phyloP scores from a whole-genome alignment of 2,113 vertebrate genomes.

The Telmatochromis sp. region DNA sequence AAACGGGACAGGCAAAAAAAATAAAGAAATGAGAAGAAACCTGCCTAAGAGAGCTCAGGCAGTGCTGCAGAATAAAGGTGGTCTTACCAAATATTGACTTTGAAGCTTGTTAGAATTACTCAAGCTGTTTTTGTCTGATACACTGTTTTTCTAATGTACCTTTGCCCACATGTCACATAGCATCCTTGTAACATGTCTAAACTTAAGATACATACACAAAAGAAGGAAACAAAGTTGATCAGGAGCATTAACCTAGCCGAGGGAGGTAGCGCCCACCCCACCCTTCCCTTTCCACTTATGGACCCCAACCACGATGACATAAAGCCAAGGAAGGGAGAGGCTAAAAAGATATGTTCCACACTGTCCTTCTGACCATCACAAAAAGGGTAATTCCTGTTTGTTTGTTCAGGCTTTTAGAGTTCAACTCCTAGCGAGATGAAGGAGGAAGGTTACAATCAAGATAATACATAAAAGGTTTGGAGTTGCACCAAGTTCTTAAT shows the following conservation, averaged over 20 bases:
- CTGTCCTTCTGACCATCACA: slow-evolving; percentile 29
- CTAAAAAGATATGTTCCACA: slow-evolving; percentile 10
- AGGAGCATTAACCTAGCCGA: not conserved
- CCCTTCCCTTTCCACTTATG: slow-evolving; percentile 11
- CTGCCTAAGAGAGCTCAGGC: not conserved
- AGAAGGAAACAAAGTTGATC: slow-evolving; percentile 14
- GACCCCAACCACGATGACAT: slow-evolving; percentile 22
- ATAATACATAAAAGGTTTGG: slow-evolving; percentile 46
- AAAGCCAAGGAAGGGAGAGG: slow-evolving; percentile 44
- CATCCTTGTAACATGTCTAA: not conserved
- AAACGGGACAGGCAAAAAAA: not conserved
- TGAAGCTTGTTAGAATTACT: not conserved
- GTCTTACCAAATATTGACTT: not conserved
- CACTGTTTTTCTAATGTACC: not conserved
- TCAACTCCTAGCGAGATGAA: not conserved
- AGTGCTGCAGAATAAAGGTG: not conserved
- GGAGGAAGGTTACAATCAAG: slow-evolving; percentile 40
- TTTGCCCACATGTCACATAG: not conserved
- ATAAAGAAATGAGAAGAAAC: not conserved
- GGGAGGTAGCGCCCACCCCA: not conserved
- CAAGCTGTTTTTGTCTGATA: not conserved
- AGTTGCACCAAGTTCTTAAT: slow-evolving; percentile 10
- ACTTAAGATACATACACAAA: not conserved
- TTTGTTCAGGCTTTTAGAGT: slow-evolving; percentile 43
- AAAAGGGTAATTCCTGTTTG: slow-evolving; percentile 6